Conservation (phyloP, 2,113 vertebrate genomes). For the Verasper variegatus region DNA sequence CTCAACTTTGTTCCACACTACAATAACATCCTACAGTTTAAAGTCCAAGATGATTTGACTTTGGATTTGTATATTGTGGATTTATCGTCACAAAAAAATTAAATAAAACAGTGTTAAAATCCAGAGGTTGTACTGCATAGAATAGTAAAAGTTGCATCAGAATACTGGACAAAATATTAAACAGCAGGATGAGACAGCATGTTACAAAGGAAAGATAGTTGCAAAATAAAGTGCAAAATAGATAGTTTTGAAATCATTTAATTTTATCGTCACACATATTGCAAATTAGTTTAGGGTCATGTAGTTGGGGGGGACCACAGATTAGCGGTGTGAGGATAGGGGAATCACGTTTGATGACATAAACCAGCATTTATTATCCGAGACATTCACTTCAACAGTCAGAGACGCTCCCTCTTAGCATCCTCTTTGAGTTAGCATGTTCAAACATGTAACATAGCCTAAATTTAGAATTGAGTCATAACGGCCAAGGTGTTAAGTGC, state of each 20-base stretch:
- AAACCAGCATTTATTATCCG: conserved; percentile 8
- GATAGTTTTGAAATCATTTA: too few relatives aligned
- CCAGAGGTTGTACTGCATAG: too few relatives aligned
- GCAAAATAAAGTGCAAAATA: too few relatives aligned
- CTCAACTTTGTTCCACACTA: too few relatives aligned
- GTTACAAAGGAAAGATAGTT: background rate
- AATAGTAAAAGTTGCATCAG: too few relatives aligned
- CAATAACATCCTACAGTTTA: too few relatives aligned
- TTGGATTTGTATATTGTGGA: too few relatives aligned
- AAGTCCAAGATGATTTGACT: too few relatives aligned
- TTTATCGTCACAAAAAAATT: too few relatives aligned
- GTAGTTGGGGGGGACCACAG: background rate
- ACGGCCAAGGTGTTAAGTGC: conserved; percentile 47
- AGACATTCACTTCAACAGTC: background rate
- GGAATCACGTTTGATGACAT: conserved; percentile 8
- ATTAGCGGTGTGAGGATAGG: background rate
- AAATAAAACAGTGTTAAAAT: too few relatives aligned
- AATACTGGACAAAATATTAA: background rate
- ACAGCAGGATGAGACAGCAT: background rate
- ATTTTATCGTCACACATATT: too few relatives aligned
- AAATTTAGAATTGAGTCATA: conserved; percentile 49
- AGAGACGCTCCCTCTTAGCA: background rate
- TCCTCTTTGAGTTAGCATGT: conserved; percentile 28
- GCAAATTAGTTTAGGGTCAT: too few relatives aligned
- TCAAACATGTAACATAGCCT: conserved; percentile 20